Evolutionary conservation across 1,140 invertebrate species (phyloP).

Genomic region (Aphis gossypii): DNA sequence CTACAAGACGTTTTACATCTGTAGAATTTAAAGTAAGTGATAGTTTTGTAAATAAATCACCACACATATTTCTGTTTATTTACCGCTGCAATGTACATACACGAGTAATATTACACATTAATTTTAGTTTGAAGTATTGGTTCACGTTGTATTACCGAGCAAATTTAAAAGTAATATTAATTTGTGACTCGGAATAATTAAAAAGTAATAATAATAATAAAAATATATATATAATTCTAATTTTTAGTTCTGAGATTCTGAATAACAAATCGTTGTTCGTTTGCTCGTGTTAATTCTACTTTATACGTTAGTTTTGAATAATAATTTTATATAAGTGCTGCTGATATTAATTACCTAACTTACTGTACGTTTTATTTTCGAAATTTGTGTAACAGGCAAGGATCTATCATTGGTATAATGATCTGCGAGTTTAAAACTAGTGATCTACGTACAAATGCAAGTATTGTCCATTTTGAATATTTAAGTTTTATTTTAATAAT

Average conservation of each 20-base stretch:
- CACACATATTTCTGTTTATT: background rate
- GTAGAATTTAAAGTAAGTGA: background rate
- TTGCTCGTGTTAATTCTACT: background rate
- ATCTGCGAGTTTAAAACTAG: too few species aligned
- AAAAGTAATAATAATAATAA: background rate
- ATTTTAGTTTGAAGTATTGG: background rate
- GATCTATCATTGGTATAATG: too few species aligned
- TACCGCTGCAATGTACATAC: background rate
- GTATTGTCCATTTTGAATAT: too few species aligned
- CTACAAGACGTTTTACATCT: background rate
- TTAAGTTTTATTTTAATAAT: too few species aligned
- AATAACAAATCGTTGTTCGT: background rate
- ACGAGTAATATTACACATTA: background rate
- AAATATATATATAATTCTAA: background rate
- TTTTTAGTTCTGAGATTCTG: background rate
- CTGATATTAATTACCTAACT: too few species aligned
- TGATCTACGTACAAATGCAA: too few species aligned
- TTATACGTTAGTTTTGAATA: too few species aligned
- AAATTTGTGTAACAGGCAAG: too few species aligned
- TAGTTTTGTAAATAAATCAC: constrained; percentile 16
- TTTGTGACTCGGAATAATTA: background rate
- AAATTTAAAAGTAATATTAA: background rate
- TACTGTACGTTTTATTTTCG: too few species aligned
- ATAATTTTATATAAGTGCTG: too few species aligned
- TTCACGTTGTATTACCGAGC: background rate